phyloP scores from a whole-genome alignment of 23 tunicate genomes.

The Ciona savignyi region DNA sequence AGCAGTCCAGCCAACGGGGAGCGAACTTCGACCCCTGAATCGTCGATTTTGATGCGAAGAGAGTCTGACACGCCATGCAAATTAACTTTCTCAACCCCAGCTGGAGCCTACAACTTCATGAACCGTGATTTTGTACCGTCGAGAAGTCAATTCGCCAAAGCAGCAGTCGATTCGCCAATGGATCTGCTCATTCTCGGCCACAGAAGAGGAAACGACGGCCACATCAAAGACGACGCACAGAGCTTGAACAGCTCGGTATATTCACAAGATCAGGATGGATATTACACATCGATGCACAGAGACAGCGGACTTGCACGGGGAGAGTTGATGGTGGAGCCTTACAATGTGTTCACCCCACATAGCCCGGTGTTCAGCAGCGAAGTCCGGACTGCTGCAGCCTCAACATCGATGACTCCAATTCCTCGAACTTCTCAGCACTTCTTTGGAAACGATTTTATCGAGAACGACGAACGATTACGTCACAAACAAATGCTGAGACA shows the following conservation, averaged over 20 bases:
- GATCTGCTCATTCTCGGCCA: conserved; percentile 44
- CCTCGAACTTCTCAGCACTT: neutral
- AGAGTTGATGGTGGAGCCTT: neutral
- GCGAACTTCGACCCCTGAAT: conserved; percentile 25
- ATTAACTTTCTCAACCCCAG: conserved; percentile 36
- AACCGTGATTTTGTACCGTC: conserved; percentile 35
- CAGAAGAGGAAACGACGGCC: conserved; percentile 37
- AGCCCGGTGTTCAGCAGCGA: neutral
- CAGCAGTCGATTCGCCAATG: conserved; percentile 38
- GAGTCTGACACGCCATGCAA: conserved; percentile 38
- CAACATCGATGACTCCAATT: conserved; percentile 2
- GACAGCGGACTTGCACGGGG: conserved; percentile 3
- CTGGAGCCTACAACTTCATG: conserved; percentile 92
- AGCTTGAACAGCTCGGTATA: conserved; percentile 11
- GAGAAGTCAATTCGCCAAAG: neutral
- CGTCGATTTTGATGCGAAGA: conserved; percentile 7
- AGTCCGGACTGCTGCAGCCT: conserved; percentile 3
- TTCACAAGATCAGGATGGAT: conserved; percentile 45
- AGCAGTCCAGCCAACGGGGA: conserved; percentile 5
- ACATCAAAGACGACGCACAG: conserved; percentile 17
- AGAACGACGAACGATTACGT: neutral
- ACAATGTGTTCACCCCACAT: conserved; percentile 6
- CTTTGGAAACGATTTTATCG: conserved; percentile 12
- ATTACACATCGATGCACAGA: conserved; percentile 16
- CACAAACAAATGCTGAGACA: neutral